Conservation (phyloP, 2,797 vertebrate genomes). For the Catharus ustulatus region DNA sequence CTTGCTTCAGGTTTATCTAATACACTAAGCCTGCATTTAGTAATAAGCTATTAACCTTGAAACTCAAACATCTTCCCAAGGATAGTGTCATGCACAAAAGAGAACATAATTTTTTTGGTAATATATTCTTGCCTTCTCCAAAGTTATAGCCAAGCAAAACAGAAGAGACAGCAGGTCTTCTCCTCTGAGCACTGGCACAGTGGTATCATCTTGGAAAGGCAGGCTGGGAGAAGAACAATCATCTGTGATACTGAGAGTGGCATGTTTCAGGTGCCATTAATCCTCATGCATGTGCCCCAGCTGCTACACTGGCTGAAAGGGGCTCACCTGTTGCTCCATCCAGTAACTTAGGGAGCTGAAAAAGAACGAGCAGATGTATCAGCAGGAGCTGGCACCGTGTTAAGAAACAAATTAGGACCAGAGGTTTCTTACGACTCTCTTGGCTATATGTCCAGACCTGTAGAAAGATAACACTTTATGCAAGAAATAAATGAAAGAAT, state of each 20-base stretch:
- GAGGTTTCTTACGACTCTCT: not conserved
- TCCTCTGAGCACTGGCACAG: constrained; percentile 38
- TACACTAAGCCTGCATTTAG: not conserved
- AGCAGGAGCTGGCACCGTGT: constrained; percentile 34
- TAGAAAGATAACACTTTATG: not conserved
- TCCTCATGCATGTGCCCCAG: constrained; percentile 12
- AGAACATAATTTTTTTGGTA: constrained; percentile 2
- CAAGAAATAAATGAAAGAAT: not conserved
- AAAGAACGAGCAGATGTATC: constrained; percentile 48
- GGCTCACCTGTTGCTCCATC: constrained; percentile 49
- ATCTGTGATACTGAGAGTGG: constrained; percentile 34
- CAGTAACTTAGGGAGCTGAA: not conserved
- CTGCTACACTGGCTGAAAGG: constrained; percentile 40
- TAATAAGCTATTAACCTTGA: constrained; percentile 38
- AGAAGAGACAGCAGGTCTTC: constrained; percentile 62
- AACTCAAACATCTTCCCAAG: not conserved
- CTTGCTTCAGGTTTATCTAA: not conserved
- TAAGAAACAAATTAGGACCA: constrained; percentile 55
- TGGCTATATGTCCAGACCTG: not conserved
- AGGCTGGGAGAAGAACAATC: constrained; percentile 62
- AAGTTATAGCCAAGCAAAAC: constrained; percentile 46
- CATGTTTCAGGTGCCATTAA: constrained; percentile 57
- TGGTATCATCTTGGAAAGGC: constrained; percentile 28
- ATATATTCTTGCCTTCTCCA: constrained; percentile 11
- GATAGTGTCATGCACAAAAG: constrained; percentile 7